Base-by-base conservation (phyloP, 1,140 invertebrate genomes). In the Eupeodes corollae region DNA sequence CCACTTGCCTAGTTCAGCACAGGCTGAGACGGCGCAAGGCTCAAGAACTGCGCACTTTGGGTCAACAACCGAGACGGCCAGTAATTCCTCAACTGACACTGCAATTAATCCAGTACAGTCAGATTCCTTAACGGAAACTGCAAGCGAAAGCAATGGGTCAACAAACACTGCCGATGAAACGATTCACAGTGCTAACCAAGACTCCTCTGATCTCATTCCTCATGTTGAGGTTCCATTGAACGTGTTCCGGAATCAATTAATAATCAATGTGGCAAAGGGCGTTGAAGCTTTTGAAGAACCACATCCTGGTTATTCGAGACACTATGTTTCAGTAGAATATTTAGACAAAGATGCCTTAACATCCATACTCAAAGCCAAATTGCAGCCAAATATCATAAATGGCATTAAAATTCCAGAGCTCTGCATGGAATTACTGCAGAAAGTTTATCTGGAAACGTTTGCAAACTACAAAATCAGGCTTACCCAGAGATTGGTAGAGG, bases 361-460 rank as follows among this genome's bases (percentile, higher is more conserved):
- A 11, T 13, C 14, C 2, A 38, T 39, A 14, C 21, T 52, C 12
- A 49, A 43, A 16, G 34, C 46, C 11, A 32, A 26, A 15, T 42
- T 46, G 1, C 19, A 32, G 13, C 38, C 43, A 12, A 46, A 45
- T 38, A 19, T 48, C 15, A 11, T 45, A 1, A 48, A 52, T 49
- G 51, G 43, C 15, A 30, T 49, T 16, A 48, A 52, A 46, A 46
- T 49, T 2, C 38, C 38, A 12, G 43, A 48, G 18, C 33, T 42
- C 26, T 31, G 42, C 12, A 30, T 50, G 1, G 2, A 9, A 13
- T 6, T 47, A 31, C 15, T 50, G 11, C 39, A 50, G 19, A 18
- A 47, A 16, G 21, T 50, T 9, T 50, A 34, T 37, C 33, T 42
- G 30, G 43, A 49, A 43, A 8, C 42, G 13, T 49, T 49, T 32